Base-by-base conservation (phyloP, 2,888 invertebrate genomes). In the Pseudococcus longispinus region DNA sequence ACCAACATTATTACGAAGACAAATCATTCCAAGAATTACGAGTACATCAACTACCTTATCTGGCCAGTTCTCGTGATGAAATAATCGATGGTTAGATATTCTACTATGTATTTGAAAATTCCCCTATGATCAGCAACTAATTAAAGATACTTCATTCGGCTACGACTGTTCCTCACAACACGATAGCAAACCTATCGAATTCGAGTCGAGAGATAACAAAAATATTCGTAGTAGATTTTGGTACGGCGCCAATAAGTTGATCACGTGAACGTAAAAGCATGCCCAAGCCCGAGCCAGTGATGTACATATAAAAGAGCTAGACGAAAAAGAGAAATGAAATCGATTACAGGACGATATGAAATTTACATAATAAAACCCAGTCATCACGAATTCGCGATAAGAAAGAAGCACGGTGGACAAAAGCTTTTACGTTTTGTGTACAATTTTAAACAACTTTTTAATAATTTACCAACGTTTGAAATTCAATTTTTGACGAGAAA, bases 331-430 rank as follows among this genome's bases (percentile, higher is more conserved):
- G 26, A 42, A 77, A 42, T 80, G 23, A 80, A 80, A 80, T 80
- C 42, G 77, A 80, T 70, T 42, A 42, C 42, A 20, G 42, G 42
- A 42, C 32, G 42, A 80, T 80, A 80, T 80, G 42, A 80, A 80
- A 80, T 80, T 80, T 80, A 42, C 77, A 80, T 80, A 42, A 80
- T 80, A 80, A 80, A 80, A 80, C 42, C 42, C 2, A 42, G 77
- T 42, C 42, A 80, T 80, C 77, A 80, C 29, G 70, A 70, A 70
- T 15, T 29, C 77, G 20, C 13, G 42, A 80, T 42, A 20, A 42
- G 8, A 8, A 37, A 74, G 26, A 70, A 15, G 29, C 13, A 29
- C 29, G 70, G 15, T 29, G 70, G 70, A 70, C 70, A 70, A 70
- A 70, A 70, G 70, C 70, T 29, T 70, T 70, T 13, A 70, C 70